Evolutionary conservation across 2,888 invertebrate species (phyloP).

Genomic region (Eristalis pertinax): DNA sequence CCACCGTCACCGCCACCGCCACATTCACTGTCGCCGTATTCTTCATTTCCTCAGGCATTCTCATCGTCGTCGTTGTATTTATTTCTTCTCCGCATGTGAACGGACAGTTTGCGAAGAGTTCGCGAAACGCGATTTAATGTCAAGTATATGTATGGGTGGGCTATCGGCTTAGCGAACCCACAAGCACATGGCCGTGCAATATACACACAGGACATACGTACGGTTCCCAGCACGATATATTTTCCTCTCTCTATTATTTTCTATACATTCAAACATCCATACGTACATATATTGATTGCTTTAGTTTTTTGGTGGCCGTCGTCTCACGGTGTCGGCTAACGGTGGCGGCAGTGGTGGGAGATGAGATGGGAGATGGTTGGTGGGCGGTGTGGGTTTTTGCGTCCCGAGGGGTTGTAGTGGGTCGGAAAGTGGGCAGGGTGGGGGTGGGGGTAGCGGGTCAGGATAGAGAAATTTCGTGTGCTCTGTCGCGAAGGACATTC

Average conservation of each 20-base stretch:
- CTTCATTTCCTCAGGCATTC: conserved; percentile 62
- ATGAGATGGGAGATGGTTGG: conserved; percentile 7
- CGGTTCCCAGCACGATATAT: conserved; percentile 61
- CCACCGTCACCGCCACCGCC: background rate
- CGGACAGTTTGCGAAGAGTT: conserved; percentile 71
- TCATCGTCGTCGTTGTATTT: conserved; percentile 56
- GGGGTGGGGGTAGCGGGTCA: background rate
- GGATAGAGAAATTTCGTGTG: conserved; percentile 55
- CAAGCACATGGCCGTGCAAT: conserved; percentile 47
- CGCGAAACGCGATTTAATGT: conserved; percentile 72
- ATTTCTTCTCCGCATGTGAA: conserved; percentile 71
- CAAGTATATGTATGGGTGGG: conserved; percentile 71
- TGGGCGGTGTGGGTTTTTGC: conserved; percentile 9
- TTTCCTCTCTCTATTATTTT: conserved; percentile 70
- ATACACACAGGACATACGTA: conserved; percentile 55
- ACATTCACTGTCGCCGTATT: conserved; percentile 29
- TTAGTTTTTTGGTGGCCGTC: conserved; percentile 67
- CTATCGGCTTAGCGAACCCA: conserved; percentile 71
- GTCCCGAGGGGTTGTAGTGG: conserved; percentile 7
- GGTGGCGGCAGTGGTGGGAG: background rate
- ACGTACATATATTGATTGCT: conserved; percentile 65
- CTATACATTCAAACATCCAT: conserved; percentile 32
- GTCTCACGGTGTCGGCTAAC: conserved; percentile 41
- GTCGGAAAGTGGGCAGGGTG: background rate
- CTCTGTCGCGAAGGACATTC: conserved; percentile 70